phyloP scores from a whole-genome alignment of 2,888 invertebrate species.

The Tenthredo amoena region DNA sequence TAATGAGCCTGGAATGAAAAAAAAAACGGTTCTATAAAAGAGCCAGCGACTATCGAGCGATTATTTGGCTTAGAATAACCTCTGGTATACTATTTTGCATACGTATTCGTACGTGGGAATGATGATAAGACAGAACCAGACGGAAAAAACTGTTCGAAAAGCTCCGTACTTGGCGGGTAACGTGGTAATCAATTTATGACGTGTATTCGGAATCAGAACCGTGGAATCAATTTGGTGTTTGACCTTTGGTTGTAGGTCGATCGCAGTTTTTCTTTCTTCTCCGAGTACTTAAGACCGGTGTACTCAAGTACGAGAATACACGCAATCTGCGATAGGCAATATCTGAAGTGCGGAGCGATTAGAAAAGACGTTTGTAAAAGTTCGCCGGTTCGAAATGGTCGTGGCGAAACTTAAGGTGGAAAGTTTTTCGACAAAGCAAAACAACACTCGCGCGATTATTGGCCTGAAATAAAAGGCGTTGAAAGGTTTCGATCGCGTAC shows the following conservation, averaged over 20 bases:
- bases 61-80: neutral
- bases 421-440: neutral
- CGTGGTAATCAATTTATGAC: neutral
- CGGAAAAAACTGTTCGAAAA: neutral
- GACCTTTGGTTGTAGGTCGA: neutral
- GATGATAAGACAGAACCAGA: neutral
- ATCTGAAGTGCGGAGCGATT: neutral
- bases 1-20: neutral
- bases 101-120: neutral
- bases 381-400: neutral
- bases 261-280: neutral
- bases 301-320: neutral
- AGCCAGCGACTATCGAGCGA: neutral
- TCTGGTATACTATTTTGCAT: neutral
- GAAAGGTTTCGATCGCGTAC: neutral
- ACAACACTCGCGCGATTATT: neutral
- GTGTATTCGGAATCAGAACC: neutral
- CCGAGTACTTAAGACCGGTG: neutral
- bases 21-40: too few species aligned
- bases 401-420: neutral
- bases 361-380: neutral
- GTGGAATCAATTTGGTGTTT: neutral
- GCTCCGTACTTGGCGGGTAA: neutral
- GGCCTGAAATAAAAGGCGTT: neutral
- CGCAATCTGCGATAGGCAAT: neutral